These are phyloP conservation scores for Palythoa caribaeorum DNA, from an alignment of 92 coral and sea anemone genomes.

Conservation along the genomic window DNA sequence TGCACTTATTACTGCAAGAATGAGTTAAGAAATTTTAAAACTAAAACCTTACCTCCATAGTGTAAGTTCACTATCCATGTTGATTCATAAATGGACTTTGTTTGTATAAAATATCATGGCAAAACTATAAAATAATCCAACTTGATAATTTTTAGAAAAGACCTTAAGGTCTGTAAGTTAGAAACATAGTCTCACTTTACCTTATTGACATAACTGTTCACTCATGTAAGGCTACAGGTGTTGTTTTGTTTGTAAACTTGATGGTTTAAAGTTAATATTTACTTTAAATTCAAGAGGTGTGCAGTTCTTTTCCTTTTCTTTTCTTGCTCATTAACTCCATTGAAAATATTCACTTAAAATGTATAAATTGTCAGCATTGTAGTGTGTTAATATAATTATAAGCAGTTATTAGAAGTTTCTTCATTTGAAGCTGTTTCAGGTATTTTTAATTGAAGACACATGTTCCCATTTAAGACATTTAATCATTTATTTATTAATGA, in stretches of 20 bases:
- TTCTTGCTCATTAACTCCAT: background rate
- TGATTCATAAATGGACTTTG: background rate
- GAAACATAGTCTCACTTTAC: background rate
- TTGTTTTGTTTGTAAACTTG: constrained; percentile 19
- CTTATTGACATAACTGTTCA: constrained; percentile 42
- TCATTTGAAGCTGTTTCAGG: background rate
- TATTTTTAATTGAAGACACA: background rate
- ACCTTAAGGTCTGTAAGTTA: background rate
- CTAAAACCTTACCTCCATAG: constrained; percentile 26
- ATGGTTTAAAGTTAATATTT: constrained; percentile 17
- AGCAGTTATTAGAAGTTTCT: background rate
- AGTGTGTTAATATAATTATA: background rate
- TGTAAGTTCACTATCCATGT: constrained; percentile 19
- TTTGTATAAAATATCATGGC: constrained; percentile 10
- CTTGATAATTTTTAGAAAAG: background rate
- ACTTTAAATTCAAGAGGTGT: constrained; percentile 12
- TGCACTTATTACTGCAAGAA: background rate
- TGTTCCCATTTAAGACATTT: background rate
- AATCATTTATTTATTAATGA: background rate
- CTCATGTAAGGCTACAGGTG: constrained; percentile 48
- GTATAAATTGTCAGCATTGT: background rate
- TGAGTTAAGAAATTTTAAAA: background rate
- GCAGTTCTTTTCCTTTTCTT: background rate
- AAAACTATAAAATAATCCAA: background rate
- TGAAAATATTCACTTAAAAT: background rate